Evolutionary conservation across 2,113 vertebrate genomes (phyloP).

Genomic region (Anolis sagrei): DNA sequence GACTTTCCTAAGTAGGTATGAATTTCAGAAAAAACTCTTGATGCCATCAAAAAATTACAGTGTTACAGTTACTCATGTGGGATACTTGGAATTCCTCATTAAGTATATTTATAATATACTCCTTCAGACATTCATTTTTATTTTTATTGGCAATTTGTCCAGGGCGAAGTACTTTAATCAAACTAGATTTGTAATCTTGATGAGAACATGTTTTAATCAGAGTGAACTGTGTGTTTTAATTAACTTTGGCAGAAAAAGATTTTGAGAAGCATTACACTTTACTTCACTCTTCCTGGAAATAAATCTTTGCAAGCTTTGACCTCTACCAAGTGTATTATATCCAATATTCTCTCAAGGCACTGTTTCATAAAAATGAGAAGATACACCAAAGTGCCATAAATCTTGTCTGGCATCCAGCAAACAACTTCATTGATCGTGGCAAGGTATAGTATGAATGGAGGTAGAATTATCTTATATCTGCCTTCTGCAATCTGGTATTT

Average conservation of each 20-base stretch:
- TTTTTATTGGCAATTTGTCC: conserved; percentile 35
- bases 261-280: background rate
- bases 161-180: conserved; percentile 12
- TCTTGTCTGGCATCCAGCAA: background rate
- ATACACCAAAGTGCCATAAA: background rate
- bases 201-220: background rate
- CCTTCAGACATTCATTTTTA: background rate
- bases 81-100: background rate
- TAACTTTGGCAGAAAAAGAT: conserved; percentile 6
- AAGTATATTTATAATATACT: background rate
- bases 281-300: background rate
- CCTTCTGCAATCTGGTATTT: too few species aligned
- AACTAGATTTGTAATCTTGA: conserved; percentile 11
- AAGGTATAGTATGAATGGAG: background rate
- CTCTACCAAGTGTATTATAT: background rate
- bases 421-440: background rate
- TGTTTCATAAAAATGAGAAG: background rate
- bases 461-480: background rate
- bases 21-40: background rate
- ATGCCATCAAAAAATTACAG: background rate
- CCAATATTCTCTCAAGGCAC: background rate
- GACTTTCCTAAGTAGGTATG: background rate
- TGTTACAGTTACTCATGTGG: background rate
- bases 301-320: background rate
- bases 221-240: background rate